Base-by-base conservation (phyloP, 1,140 invertebrate species). In the Mya arenaria region DNA sequence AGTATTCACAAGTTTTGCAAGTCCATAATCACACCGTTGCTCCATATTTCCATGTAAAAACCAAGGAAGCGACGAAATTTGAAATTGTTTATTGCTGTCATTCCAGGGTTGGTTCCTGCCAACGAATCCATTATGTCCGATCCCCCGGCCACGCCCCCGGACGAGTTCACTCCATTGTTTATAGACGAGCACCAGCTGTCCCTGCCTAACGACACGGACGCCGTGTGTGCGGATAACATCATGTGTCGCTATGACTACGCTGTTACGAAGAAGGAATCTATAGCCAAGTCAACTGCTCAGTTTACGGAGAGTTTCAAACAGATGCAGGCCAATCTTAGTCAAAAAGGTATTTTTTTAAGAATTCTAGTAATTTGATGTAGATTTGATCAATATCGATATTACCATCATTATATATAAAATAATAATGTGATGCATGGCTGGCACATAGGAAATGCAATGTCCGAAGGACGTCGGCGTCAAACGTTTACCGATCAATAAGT, bases 221-320 rank as follows among this genome's bases (percentile, higher is more conserved):
- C 84, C 41, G 23, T 91, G 8, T 91, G 90, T 84, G 84, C 84
- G 17, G 74, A 73, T 30, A 90, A 90, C 71, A 30, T 62, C 41
- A 89, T 87, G 41, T 91, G 90, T 62, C 71, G 41, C n/a, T 91
- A 86, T 86, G 90, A 91, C 63, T 89, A 81, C 71, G 62, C 83
- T 34, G 84, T 90, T 3, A 91, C 89, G 0, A 75, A 82, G 17
- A 89, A 90, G 36, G 66, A 85, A 58, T 62, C 82, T 37, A 85
- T 91, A 10, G 90, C 88, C 1, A 32, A 73, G 63, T 73, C 85
- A 37, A 91, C 89, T 0, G 80, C 84, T 37, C 78, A 86, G 32
- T 90, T 90, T 55, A 85, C 77, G 30, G 69, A 86, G n/a, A 84
- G 85, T 32, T 91, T 88, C 77, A 77, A 87, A 68, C 84, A 82